Conservation (phyloP, 2,888 invertebrate genomes). For the Ceriagrion tenellum region DNA sequence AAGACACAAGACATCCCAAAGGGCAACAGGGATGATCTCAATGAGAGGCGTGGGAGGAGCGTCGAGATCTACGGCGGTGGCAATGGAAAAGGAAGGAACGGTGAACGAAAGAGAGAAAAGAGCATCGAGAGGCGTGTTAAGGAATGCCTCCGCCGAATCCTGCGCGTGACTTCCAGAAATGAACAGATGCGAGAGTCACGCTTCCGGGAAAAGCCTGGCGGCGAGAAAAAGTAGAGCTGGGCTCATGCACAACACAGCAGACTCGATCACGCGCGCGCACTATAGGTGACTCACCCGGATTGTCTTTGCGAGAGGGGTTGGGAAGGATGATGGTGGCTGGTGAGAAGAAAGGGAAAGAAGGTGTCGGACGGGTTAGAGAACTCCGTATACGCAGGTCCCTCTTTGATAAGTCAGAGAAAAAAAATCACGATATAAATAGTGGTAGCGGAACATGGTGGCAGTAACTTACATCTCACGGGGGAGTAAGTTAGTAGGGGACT, state of each 20-base stretch:
- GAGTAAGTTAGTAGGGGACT: too few species aligned
- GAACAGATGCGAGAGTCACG: slow-evolving; percentile 6
- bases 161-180: slow-evolving; percentile 3
- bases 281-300: neutral
- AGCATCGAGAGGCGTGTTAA: neutral
- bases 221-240: neutral
- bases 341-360: too few species aligned
- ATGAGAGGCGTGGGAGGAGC: too few species aligned
- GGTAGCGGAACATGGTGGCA: too few species aligned
- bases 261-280: neutral
- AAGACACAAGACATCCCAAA: neutral
- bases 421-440: too few species aligned
- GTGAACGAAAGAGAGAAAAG: too few species aligned
- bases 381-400: too few species aligned
- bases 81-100: neutral
- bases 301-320: neutral
- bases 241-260: neutral
- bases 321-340: neutral
- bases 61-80: neutral
- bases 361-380: too few species aligned
- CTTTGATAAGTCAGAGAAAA: too few species aligned
- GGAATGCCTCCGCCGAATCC: neutral
- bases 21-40: neutral
- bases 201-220: neutral
- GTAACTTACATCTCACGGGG: too few species aligned